phyloP scores from a whole-genome alignment of 2,797 vertebrate genomes.

The Girardinus metallicus region DNA sequence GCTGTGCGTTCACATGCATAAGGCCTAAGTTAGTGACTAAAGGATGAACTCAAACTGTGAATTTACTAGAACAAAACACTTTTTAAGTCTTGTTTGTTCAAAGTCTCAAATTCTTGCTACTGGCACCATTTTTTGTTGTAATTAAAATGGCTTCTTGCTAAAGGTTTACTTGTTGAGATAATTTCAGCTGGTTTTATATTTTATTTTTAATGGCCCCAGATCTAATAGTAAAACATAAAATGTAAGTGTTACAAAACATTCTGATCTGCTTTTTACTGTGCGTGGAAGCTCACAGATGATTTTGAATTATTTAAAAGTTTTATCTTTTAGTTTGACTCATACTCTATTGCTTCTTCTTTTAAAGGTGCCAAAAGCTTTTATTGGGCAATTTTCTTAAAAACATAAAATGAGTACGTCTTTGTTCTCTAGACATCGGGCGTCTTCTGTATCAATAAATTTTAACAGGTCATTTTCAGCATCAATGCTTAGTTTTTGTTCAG shows the following conservation, averaged over 20 bases:
- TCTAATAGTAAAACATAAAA: slow-evolving; percentile 42
- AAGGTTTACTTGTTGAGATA: slow-evolving; percentile 52
- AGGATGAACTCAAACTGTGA: slow-evolving; percentile 38
- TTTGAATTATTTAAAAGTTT: background rate
- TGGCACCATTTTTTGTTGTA: slow-evolving; percentile 25
- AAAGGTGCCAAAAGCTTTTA: background rate
- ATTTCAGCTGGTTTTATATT: slow-evolving; percentile 31
- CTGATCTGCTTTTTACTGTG: background rate
- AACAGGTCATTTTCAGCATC: background rate
- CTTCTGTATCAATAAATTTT: background rate
- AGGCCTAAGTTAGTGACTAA: slow-evolving; percentile 51
- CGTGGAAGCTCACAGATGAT: too few species aligned
- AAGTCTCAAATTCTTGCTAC: slow-evolving; percentile 33
- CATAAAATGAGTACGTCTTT: background rate
- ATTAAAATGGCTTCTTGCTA: slow-evolving; percentile 50
- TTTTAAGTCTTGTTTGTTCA: slow-evolving; percentile 46
- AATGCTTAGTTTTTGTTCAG: background rate
- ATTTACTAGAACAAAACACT: slow-evolving; percentile 48
- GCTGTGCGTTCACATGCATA: slow-evolving; percentile 27
- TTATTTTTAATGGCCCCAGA: slow-evolving; percentile 15
- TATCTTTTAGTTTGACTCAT: background rate
- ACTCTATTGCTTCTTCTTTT: background rate
- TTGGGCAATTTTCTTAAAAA: background rate
- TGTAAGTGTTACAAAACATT: slow-evolving; percentile 40
- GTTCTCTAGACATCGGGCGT: background rate